These are phyloP conservation scores for Drosophila kepulauana DNA, from an alignment of 1,140 invertebrate genomes.

Conservation along the genomic window DNA sequence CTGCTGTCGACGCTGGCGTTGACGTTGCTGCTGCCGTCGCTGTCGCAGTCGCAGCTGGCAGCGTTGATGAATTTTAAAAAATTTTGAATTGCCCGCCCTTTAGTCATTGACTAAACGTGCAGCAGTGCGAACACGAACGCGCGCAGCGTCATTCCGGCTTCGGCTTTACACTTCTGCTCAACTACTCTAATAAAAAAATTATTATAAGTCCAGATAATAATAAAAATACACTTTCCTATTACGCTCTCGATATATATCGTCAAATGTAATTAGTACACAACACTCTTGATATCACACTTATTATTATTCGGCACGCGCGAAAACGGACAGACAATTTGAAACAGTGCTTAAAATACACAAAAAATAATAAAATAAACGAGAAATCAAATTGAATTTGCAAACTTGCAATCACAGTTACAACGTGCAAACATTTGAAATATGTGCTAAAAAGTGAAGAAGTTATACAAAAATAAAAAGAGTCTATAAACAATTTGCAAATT, in stretches of 20 bases:
- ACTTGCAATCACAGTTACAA: constrained; percentile 48
- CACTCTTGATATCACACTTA: constrained; percentile 18
- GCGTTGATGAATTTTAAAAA: constrained; percentile 83
- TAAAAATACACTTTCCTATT: background rate
- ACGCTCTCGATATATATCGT: constrained; percentile 26
- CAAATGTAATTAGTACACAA: constrained; percentile 27
- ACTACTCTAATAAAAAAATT: constrained; percentile 20
- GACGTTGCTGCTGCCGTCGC: constrained; percentile 41
- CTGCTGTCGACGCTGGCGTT: constrained; percentile 60
- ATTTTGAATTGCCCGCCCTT: constrained; percentile 84
- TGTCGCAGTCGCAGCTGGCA: constrained; percentile 41
- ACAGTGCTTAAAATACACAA: constrained; percentile 33
- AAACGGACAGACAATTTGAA: constrained; percentile 53
- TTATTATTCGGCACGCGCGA: constrained; percentile 64
- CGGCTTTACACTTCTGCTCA: constrained; percentile 27
- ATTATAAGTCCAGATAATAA: constrained; percentile 20
- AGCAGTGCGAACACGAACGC: constrained; percentile 75
- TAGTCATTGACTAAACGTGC: constrained; percentile 85
- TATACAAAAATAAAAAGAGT: constrained; percentile 39
- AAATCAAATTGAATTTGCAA: constrained; percentile 29
- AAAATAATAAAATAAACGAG: constrained; percentile 26
- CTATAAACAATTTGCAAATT: constrained; percentile 37
- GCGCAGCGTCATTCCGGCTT: constrained; percentile 50
- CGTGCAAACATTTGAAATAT: constrained; percentile 54
- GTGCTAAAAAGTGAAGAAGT: constrained; percentile 50